Percentiles rank a stretch among this genome's conserved stretches.
Conservation (phyloP, 2,113 vertebrate genomes). For the Arothron firmamentum region DNA sequence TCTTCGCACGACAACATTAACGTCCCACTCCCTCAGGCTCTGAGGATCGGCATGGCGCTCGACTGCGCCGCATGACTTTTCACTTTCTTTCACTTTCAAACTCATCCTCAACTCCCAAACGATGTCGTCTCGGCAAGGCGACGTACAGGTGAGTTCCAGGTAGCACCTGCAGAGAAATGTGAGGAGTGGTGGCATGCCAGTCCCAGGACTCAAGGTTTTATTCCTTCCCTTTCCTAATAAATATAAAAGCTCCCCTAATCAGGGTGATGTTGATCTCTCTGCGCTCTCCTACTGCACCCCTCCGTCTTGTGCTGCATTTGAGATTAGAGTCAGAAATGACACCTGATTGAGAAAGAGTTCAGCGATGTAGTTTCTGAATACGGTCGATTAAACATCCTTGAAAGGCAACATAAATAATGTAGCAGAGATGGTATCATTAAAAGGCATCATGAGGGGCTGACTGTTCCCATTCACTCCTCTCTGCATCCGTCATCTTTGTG, state of each 20-base stretch:
- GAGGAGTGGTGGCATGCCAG: conserved; percentile 6
- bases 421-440: conserved; percentile 18
- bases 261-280: conserved; percentile 1
- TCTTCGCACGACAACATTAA: neutral
- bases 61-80: too few relatives aligned
- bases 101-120: too few relatives aligned
- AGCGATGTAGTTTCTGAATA: conserved; percentile 3
- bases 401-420: conserved; percentile 11
- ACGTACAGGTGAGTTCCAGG: conserved; percentile 7
- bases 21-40: too few relatives aligned
- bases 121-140: too few relatives aligned
- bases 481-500: conserved; percentile 33
- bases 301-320: conserved; percentile 25
- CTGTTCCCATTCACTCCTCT: conserved; percentile 1
- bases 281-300: neutral
- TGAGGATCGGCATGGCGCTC: too few relatives aligned
- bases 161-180: neutral
- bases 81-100: neutral
- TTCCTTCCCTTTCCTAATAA: conserved; percentile 14
- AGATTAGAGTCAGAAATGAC: conserved; percentile 16
- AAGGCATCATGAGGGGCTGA: conserved; percentile 17
- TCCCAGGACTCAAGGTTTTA: neutral
- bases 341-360: conserved; percentile 23
- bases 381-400: neutral
- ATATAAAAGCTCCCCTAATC: neutral